A percentile compares a stretch with the other conserved stretches of the same genome.
Conservation (phyloP, 2,888 invertebrate genomes). For the Hypsopygia costalis region DNA sequence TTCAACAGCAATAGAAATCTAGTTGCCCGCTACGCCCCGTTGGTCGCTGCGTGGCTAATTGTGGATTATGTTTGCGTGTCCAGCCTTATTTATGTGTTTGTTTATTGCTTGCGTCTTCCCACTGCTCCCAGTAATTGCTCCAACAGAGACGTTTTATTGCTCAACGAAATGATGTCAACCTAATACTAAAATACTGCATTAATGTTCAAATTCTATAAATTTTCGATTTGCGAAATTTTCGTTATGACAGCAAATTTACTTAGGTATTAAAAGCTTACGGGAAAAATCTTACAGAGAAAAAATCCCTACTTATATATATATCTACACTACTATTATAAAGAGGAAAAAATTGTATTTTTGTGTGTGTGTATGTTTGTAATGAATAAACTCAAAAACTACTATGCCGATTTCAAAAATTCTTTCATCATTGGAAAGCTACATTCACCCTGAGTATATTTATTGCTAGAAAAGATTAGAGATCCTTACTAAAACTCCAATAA, state of each 20-base stretch:
- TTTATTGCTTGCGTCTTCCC: slow-evolving; percentile 25
- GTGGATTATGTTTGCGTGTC: slow-evolving; percentile 30
- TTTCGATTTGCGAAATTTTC: not conserved
- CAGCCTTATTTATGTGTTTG: slow-evolving; percentile 34
- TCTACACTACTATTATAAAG: too few relatives aligned
- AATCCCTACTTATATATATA: too few relatives aligned
- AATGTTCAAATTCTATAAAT: not conserved
- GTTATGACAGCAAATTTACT: too few relatives aligned
- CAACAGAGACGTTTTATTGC: slow-evolving; percentile 16
- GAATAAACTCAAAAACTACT: too few relatives aligned
- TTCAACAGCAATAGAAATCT: slow-evolving; percentile 15
- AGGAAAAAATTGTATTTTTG: too few relatives aligned
- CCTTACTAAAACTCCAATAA: too few relatives aligned
- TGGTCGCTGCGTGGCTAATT: slow-evolving; percentile 24
- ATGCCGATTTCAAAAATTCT: too few relatives aligned
- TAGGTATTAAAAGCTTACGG: too few relatives aligned
- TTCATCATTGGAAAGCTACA: too few relatives aligned
- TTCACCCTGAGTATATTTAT: too few relatives aligned
- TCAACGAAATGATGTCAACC: slow-evolving; percentile 12
- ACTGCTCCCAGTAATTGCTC: slow-evolving; percentile 21
- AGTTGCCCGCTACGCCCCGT: slow-evolving; percentile 17
- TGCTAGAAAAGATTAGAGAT: too few relatives aligned
- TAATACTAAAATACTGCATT: not conserved
- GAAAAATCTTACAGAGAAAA: not conserved
- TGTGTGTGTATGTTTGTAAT: too few relatives aligned